Conservation (phyloP, 2,888 invertebrate genomes). For the Elmis aenea region DNA sequence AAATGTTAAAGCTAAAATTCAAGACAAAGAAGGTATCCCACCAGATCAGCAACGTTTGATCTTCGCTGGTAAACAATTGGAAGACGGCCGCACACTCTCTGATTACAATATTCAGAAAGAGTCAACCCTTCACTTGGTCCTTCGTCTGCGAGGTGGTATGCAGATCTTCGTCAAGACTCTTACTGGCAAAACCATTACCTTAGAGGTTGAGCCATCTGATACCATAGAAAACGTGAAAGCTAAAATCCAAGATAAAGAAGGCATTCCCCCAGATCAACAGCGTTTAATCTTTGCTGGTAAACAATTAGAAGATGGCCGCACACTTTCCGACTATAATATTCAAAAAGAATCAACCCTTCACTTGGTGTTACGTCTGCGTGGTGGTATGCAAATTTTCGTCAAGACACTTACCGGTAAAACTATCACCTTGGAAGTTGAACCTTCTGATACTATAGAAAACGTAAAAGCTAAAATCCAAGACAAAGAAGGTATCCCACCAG, state of each 20-base stretch:
- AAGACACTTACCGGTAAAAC: slow-evolving; percentile 54
- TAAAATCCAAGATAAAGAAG: slow-evolving; percentile 87
- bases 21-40: slow-evolving; percentile 54
- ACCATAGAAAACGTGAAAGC: slow-evolving; percentile 93
- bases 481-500: slow-evolving; percentile 54
- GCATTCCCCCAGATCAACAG: slow-evolving; percentile 86
- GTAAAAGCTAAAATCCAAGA: slow-evolving; percentile 59
- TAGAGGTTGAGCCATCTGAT: slow-evolving; percentile 69
- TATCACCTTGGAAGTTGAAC: slow-evolving; percentile 55
- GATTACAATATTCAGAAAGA: slow-evolving; percentile 66
- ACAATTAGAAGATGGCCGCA: slow-evolving; percentile 85
- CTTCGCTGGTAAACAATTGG: slow-evolving; percentile 63
- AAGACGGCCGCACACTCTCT: slow-evolving; percentile 61
- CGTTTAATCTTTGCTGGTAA: slow-evolving; percentile 87
- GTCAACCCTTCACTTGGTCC: slow-evolving; percentile 54
- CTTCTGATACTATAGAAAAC: slow-evolving; percentile 61
- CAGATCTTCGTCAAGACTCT: slow-evolving; percentile 59
- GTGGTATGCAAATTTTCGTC: slow-evolving; percentile 58
- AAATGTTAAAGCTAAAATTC: slow-evolving; percentile 54
- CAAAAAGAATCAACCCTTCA: slow-evolving; percentile 87
- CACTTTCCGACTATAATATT: slow-evolving; percentile 61
- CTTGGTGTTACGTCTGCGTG: slow-evolving; percentile 76
- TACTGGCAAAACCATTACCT: slow-evolving; percentile 56
- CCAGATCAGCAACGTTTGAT: slow-evolving; percentile 60
- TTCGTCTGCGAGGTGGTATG: slow-evolving; percentile 63